Percentiles rank a stretch among this genome's conserved stretches.
Evolutionary conservation across 1,140 invertebrate species (phyloP).

Genomic region (Anagrus nilaparvatae): DNA sequence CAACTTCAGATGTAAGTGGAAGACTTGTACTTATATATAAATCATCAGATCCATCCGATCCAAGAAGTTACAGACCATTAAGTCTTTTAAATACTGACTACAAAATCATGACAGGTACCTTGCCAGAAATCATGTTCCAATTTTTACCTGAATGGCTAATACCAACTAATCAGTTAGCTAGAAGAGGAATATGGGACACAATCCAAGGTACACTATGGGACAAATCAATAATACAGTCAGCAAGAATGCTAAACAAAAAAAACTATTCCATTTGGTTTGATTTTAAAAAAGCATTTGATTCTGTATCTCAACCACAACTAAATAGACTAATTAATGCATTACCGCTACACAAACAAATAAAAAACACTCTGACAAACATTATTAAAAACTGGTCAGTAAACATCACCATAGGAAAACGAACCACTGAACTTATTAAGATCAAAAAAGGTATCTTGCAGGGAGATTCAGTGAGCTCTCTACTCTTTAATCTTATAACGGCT

Average conservation of each 20-base stretch:
- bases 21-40: neutral
- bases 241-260: too few relatives aligned
- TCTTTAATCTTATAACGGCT: neutral
- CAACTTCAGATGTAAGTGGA: neutral
- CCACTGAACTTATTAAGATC: neutral
- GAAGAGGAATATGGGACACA: too few relatives aligned
- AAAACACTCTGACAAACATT: neutral
- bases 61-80: neutral
- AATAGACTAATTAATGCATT: constrained; percentile 8
- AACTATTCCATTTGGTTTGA: constrained; percentile 19
- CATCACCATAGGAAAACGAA: neutral
- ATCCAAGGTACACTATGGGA: too few relatives aligned
- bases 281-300: constrained; percentile 20
- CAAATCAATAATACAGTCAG: neutral
- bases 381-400: neutral
- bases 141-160: neutral
- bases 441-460: neutral
- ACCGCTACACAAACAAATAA: constrained; percentile 13
- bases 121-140: neutral
- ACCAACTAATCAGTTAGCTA: too few relatives aligned
- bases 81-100: neutral
- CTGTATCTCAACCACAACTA: constrained; percentile 13
- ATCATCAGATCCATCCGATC: neutral
- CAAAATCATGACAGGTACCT: neutral
- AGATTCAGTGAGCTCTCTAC: neutral